phyloP scores from a whole-genome alignment of 2,797 vertebrate genomes.

The Spondyliosoma cantharus region DNA sequence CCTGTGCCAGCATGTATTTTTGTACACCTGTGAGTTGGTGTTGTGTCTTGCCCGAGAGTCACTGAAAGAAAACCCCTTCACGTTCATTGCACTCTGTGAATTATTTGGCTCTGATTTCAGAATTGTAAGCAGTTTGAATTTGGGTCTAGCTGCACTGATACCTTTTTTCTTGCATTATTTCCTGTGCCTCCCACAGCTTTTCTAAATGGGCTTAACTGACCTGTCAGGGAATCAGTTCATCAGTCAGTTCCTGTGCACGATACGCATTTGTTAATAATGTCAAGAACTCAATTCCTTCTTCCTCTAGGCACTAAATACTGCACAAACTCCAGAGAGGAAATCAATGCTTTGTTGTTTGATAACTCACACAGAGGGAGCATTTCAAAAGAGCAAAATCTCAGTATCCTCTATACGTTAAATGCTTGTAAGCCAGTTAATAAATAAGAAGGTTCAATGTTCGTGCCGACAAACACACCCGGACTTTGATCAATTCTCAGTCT shows the following conservation, averaged over 20 bases:
- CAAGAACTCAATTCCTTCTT: slow-evolving; percentile 45
- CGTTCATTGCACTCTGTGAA: slow-evolving; percentile 48
- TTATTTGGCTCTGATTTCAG: slow-evolving; percentile 47
- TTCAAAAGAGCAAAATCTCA: slow-evolving; percentile 39
- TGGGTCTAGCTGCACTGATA: slow-evolving; percentile 36
- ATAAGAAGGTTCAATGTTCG: slow-evolving; percentile 5
- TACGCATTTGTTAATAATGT: slow-evolving; percentile 53
- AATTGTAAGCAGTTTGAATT: slow-evolving; percentile 34
- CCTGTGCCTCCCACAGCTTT: slow-evolving; percentile 2
- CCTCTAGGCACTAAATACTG: slow-evolving; percentile 45
- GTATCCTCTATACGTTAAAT: not conserved
- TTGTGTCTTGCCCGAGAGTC: slow-evolving; percentile 30
- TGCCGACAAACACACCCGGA: slow-evolving; percentile 10
- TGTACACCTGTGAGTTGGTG: slow-evolving; percentile 33
- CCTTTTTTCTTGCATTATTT: slow-evolving; percentile 37
- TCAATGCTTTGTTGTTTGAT: slow-evolving; percentile 44
- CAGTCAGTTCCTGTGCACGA: slow-evolving; percentile 42
- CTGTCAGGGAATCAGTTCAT: slow-evolving; percentile 46
- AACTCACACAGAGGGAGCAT: slow-evolving; percentile 28
- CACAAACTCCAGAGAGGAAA: slow-evolving; percentile 36
- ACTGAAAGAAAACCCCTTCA: slow-evolving; percentile 38
- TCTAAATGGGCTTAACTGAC: slow-evolving; percentile 44
- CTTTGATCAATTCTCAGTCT: not conserved
- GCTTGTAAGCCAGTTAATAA: slow-evolving; percentile 28
- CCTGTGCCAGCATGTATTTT: slow-evolving; percentile 29